Evolutionary conservation across 2,888 invertebrate genomes (phyloP).

Genomic region (Hoplodrina ambigua): DNA sequence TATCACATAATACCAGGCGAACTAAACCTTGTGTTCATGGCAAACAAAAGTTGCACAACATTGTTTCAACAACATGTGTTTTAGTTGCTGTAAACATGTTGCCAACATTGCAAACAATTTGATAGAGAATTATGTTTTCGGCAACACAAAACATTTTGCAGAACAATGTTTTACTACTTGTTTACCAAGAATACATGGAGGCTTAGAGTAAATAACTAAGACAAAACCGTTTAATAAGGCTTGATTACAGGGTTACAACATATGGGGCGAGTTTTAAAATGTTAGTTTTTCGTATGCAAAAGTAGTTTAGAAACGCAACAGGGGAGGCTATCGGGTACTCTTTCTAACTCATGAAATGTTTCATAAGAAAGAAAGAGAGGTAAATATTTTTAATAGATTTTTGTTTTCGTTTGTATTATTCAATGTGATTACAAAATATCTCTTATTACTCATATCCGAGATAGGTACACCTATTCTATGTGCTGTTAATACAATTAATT

Average conservation of each 20-base stretch:
- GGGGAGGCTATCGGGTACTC: too few species aligned
- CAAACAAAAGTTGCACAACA: background rate
- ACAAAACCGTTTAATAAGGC: background rate
- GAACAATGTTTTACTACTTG: background rate
- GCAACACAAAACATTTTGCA: background rate
- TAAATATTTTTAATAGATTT: too few species aligned
- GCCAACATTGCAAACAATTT: background rate
- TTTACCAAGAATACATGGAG: too few species aligned
- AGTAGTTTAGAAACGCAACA: too few species aligned
- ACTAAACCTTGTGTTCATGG: too few species aligned
- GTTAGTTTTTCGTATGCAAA: too few species aligned
- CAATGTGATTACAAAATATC: background rate
- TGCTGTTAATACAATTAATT: conserved; percentile 41
- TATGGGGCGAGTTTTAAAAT: too few species aligned
- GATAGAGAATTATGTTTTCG: background rate
- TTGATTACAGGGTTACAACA: too few species aligned
- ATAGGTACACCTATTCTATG: conserved; percentile 9
- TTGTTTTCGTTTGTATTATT: too few species aligned
- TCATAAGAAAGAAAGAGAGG: too few species aligned
- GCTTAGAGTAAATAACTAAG: too few species aligned
- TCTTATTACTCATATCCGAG: conserved; percentile 7
- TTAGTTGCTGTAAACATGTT: background rate
- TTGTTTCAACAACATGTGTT: background rate
- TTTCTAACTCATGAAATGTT: too few species aligned
- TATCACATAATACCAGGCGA: background rate